Conservation (phyloP, 2,888 invertebrate species). For the Drosophila borealis region DNA sequence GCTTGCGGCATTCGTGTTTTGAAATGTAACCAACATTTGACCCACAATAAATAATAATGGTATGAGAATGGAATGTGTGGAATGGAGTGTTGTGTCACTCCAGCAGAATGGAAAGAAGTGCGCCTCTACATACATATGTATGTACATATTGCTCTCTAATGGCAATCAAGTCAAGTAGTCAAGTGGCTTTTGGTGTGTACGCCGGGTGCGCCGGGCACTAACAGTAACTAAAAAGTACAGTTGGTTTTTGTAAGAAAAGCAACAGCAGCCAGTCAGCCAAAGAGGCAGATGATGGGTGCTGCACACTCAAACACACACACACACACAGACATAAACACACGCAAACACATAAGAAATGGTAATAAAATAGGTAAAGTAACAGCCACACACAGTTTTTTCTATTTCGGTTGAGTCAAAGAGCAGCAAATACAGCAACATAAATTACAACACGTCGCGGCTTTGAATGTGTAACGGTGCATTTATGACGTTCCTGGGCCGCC, state of each 20-base stretch:
- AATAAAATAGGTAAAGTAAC: conserved; percentile 79
- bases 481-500: conserved; percentile 52
- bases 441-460: conserved; percentile 72
- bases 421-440: conserved; percentile 52
- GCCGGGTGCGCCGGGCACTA: conserved; percentile 60
- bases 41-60: conserved; percentile 66
- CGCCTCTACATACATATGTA: conserved; percentile 24
- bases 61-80: conserved; percentile 32
- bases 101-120: conserved; percentile 52
- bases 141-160: conserved; percentile 63
- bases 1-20: conserved; percentile 46
- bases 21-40: conserved; percentile 71
- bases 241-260: conserved; percentile 78
- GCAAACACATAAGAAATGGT: conserved; percentile 64
- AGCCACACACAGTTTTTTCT: conserved; percentile 53
- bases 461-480: conserved; percentile 77
- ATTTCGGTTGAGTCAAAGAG: conserved; percentile 66
- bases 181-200: conserved; percentile 69
- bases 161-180: conserved; percentile 80
- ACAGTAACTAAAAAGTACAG: conserved; percentile 79
- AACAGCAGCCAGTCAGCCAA: conserved; percentile 49
- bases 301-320: conserved; percentile 27
- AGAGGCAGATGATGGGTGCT: conserved; percentile 59
- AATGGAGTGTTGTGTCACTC: conserved; percentile 45
- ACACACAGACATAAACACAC: conserved; percentile 46